Base-by-base conservation (phyloP, 1,140 invertebrate genomes). In the Phocides pigmalion region DNA sequence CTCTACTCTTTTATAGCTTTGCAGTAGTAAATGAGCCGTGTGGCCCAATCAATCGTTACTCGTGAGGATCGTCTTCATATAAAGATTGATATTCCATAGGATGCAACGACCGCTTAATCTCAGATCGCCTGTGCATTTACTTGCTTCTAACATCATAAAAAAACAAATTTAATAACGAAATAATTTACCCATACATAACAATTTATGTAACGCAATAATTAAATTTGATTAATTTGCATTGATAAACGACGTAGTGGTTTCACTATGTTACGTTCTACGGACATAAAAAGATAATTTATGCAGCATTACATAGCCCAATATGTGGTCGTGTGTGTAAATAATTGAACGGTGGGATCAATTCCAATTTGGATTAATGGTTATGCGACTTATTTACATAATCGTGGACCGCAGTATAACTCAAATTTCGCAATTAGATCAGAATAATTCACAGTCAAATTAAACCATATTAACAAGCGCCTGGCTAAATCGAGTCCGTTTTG, bases 401-500 rank as follows among this genome's bases (percentile, higher is more conserved):
- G 25, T 46, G 16, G n/a, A 47, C 56, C 41, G 12, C 54, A 42
- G 39, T 47, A 20, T 47, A 59, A 47, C 25, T 59, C 56, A 47
- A 35, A 47, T 47, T 47, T 47, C 41, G 28, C 42, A 47, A 47
- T 59, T 59, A 59, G 16, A 59, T 59, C 41, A 35, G 14, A 47
- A 47, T 59, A 59, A 59, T 47, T 59, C 41, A 47, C 42, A 46
- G 19, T 47, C 42, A 59, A 25, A 35, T 46, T 47, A 47, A 59
- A 59, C 42, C 42, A 39, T 59, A 59, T 59, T 47, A 46, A 15
- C 42, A 47, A 25, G 42, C 42, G 42, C 42, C 42, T 59, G 22
- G 28, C 58, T 61, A 61, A 61, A 61, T 49, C 58, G 58, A 61
- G 58, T 62, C 46, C 32, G 32, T 37, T 62, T 47, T 62, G 8